Percentiles rank a stretch among this genome's conserved stretches.
Conservation (phyloP, 2,797 vertebrate species). For the Acipenser oxyrinchus region DNA sequence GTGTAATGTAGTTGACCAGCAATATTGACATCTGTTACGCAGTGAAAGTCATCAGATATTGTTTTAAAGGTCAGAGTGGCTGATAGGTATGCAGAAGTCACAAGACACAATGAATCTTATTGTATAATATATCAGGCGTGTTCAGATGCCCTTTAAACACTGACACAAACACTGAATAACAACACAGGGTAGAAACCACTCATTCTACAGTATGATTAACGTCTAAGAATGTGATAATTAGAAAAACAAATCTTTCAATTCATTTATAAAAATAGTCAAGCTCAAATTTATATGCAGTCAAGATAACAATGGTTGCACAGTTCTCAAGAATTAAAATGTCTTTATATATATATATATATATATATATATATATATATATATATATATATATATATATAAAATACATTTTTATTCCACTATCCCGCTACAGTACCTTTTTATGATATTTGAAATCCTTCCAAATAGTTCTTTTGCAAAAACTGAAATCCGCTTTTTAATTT, state of each 20-base stretch:
- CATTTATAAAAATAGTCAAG: neutral
- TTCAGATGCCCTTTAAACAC: neutral
- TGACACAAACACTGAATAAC: neutral
- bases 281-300: too few species aligned
- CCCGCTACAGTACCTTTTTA: too few species aligned
- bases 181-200: neutral
- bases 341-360: too few species aligned
- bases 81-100: slow-evolving; percentile 10
- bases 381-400: too few species aligned
- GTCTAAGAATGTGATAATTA: slow-evolving; percentile 5
- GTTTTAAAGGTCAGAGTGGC: slow-evolving; percentile 10
- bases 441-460: too few species aligned
- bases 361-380: too few species aligned
- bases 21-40: slow-evolving; percentile 7
- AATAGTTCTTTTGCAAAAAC: too few species aligned
- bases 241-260: neutral
- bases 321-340: too few species aligned
- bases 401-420: too few species aligned
- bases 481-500: too few species aligned
- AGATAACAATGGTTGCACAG: too few species aligned
- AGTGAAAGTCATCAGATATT: slow-evolving; percentile 1
- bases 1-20: slow-evolving; percentile 12
- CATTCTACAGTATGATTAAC: slow-evolving; percentile 6
- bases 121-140: neutral
- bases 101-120: neutral